phyloP scores from a whole-genome alignment of 2,797 vertebrate species.

The Protosalanx chinensis region DNA sequence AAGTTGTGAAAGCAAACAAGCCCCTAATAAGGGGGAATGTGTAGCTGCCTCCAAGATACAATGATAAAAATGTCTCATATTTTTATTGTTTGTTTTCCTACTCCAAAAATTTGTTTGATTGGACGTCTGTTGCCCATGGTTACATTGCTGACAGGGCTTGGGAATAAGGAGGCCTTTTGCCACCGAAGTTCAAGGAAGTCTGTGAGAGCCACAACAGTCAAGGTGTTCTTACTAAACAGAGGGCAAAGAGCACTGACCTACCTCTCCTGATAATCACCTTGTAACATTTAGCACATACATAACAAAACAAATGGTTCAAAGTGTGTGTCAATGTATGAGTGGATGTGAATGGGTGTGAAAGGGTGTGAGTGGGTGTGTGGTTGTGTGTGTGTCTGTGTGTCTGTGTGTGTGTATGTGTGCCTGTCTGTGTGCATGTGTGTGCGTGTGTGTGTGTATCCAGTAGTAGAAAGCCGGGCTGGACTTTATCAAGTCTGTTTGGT shows the following conservation, averaged over 20 bases:
- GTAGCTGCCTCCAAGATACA: constrained; percentile 14
- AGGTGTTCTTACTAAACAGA: constrained; percentile 62
- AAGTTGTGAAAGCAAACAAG: constrained; percentile 44
- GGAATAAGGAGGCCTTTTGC: constrained; percentile 36
- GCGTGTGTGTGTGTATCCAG: constrained; percentile 13
- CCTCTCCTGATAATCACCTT: constrained; percentile 75
- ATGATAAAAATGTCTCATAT: constrained; percentile 10
- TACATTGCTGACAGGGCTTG: constrained; percentile 8
- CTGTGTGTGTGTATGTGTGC: constrained; percentile 38
- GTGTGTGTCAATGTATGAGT: constrained; percentile 19
- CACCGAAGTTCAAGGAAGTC: constrained; percentile 74
- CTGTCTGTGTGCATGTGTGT: constrained; percentile 24
- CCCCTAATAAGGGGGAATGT: not conserved
- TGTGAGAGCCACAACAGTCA: constrained; percentile 43
- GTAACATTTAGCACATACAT: constrained; percentile 85
- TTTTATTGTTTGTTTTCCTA: not conserved
- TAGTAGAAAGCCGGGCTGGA: constrained; percentile 54
- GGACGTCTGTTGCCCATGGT: constrained; percentile 5
- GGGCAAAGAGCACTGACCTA: constrained; percentile 35
- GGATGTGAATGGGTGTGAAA: not conserved
- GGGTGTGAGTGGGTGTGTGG: not conserved
- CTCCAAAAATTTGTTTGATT: constrained; percentile 8
- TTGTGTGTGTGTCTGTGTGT: constrained; percentile 28
- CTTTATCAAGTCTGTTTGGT: constrained; percentile 60
- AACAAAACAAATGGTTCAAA: constrained; percentile 87